These are phyloP conservation scores for Onychomys torridus DNA, from an alignment of 2,797 vertebrate genomes.

Conservation along the genomic window DNA sequence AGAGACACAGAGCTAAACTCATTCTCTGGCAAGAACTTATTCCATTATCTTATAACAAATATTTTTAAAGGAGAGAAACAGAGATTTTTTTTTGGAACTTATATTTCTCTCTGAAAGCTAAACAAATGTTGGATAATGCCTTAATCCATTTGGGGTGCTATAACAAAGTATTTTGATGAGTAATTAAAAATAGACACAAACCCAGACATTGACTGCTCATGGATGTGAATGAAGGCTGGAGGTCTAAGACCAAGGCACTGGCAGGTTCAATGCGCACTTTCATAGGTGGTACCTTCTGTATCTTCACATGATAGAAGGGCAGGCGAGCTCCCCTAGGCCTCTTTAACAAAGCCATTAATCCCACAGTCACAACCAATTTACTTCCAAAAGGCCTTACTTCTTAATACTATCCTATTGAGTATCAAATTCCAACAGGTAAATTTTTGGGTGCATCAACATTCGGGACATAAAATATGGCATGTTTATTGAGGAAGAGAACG, in stretches of 20 bases:
- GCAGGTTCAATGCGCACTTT: not conserved
- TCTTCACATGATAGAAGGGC: not conserved
- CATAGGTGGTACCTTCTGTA: not conserved
- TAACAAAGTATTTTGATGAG: not conserved
- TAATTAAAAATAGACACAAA: not conserved
- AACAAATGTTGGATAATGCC: not conserved
- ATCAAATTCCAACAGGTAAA: not conserved
- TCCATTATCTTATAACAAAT: not conserved
- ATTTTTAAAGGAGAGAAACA: not conserved
- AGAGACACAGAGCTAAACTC: constrained; percentile 20
- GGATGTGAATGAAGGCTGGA: not conserved
- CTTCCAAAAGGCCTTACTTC: not conserved
- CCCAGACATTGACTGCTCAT: not conserved
- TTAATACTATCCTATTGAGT: not conserved
- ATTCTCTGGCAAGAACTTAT: constrained; percentile 38
- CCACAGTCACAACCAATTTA: not conserved
- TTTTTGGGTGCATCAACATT: not conserved
- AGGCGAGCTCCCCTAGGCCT: not conserved
- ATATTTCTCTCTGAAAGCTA: constrained; percentile 23
- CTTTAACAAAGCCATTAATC: not conserved
- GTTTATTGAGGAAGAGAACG: not conserved
- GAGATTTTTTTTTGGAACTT: constrained; percentile 8
- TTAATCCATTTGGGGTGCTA: not conserved
- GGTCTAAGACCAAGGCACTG: not conserved
- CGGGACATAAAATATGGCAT: not conserved